A percentile compares a stretch with the other conserved stretches of the same genome.
These are phyloP conservation scores for Tetragnatha versicolor DNA, from an alignment of 1,140 invertebrate genomes.

Conservation along the genomic window DNA sequence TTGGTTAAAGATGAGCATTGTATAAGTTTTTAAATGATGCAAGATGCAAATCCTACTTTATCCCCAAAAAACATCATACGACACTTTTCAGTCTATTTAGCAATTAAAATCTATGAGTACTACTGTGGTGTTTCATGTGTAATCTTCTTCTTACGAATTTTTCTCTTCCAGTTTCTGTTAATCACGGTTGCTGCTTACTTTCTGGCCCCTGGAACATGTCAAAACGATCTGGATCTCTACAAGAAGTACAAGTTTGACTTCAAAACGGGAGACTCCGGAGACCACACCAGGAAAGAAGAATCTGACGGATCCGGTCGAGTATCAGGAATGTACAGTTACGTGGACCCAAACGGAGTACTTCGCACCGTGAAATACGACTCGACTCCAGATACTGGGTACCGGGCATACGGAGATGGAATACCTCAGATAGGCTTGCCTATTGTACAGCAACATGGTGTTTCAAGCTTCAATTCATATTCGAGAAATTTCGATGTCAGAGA, in stretches of 20 bases:
- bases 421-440: background rate
- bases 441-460: background rate
- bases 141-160: no score
- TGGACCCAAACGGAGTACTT: constrained; percentile 79
- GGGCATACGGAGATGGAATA: constrained; percentile 13
- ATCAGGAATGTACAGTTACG: constrained; percentile 83
- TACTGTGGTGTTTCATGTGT: background rate
- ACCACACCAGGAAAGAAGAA: constrained; percentile 19
- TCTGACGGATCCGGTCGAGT: constrained; percentile 78
- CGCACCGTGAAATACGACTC: constrained; percentile 71
- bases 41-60: no score
- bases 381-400: constrained; percentile 3
- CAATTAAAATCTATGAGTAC: background rate
- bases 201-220: background rate
- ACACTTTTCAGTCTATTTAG: background rate
- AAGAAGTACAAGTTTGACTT: constrained; percentile 24
- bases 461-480: no score
- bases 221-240: background rate
- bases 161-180: background rate
- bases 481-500: no score
- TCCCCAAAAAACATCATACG: no score
- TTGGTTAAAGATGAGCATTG: no score
- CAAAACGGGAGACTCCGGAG: constrained; percentile 11
- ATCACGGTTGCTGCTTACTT: background rate
- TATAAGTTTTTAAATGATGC: no score